A percentile compares a stretch with the other conserved stretches of the same genome.
Evolutionary conservation across 2,888 invertebrate species (phyloP).

Genomic region (Ormia ochracea): DNA sequence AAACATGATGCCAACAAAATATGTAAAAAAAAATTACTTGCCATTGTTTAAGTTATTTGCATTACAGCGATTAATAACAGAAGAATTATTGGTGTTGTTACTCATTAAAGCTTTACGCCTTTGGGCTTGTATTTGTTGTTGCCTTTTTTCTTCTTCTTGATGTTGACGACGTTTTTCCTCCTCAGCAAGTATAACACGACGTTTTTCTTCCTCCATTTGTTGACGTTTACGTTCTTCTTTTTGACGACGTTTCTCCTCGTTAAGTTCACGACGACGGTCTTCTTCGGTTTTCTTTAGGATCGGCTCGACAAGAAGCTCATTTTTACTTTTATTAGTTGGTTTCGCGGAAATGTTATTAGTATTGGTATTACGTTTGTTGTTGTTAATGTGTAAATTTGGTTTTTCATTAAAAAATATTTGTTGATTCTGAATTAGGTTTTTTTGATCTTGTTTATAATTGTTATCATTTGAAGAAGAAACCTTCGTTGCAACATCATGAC

Average conservation of each 20-base stretch:
- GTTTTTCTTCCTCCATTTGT: slow-evolving; percentile 73
- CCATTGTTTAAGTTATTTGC: slow-evolving; percentile 5
- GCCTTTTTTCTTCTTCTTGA: slow-evolving; percentile 74
- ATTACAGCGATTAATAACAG: slow-evolving; percentile 15
- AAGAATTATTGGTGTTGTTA: slow-evolving; percentile 43
- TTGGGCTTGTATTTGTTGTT: slow-evolving; percentile 75
- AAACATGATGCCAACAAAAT: too few species aligned
- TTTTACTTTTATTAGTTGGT: slow-evolving; percentile 39
- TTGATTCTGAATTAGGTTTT: slow-evolving; percentile 30
- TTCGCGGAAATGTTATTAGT: slow-evolving; percentile 40
- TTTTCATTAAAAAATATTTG: slow-evolving; percentile 20
- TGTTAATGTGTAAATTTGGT: background rate
- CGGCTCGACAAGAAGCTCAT: slow-evolving; percentile 48
- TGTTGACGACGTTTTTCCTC: slow-evolving; percentile 74
- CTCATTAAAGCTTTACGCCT: slow-evolving; percentile 73
- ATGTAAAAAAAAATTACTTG: background rate
- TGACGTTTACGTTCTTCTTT: slow-evolving; percentile 75
- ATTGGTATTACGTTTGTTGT: slow-evolving; percentile 19
- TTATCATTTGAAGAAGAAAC: background rate
- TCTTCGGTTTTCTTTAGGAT: slow-evolving; percentile 66
- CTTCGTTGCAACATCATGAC: background rate
- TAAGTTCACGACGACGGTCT: slow-evolving; percentile 70
- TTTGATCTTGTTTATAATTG: slow-evolving; percentile 15
- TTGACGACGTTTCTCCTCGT: slow-evolving; percentile 71
- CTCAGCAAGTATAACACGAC: slow-evolving; percentile 68